Evolutionary conservation across 2,888 invertebrate genomes (phyloP).

Genomic region (Plagodis dolabraria): DNA sequence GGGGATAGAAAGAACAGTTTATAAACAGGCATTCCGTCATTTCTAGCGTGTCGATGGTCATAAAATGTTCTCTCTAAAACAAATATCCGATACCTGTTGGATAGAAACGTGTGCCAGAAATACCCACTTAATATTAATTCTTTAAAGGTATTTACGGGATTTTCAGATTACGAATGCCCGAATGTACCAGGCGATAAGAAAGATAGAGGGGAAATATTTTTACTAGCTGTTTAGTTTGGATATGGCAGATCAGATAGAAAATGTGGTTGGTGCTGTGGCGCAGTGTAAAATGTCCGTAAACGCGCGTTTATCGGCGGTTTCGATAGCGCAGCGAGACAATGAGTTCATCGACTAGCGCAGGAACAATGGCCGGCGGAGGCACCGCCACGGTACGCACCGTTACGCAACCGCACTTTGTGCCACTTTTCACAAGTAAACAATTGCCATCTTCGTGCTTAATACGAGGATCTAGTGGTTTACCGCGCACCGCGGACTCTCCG

Average conservation of each 20-base stretch:
- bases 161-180: slow-evolving; percentile 3
- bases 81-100: background rate
- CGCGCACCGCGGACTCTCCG: background rate
- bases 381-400: slow-evolving; percentile 53
- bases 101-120: slow-evolving; percentile 2
- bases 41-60: background rate
- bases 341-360: slow-evolving; percentile 56
- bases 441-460: slow-evolving; percentile 10
- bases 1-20: slow-evolving; percentile 6
- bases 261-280: slow-evolving; percentile 3
- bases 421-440: slow-evolving; percentile 60
- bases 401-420: slow-evolving; percentile 71
- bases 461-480: background rate
- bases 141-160: background rate
- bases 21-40: background rate
- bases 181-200: too few relatives aligned
- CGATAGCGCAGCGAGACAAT: slow-evolving; percentile 58
- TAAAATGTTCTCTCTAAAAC: too few relatives aligned
- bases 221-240: slow-evolving; percentile 6
- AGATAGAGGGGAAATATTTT: slow-evolving; percentile 8
- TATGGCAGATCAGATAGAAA: background rate
- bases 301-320: slow-evolving; percentile 45
- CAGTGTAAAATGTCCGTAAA: slow-evolving; percentile 35
- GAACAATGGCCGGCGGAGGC: slow-evolving; percentile 56
- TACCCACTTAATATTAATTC: slow-evolving; percentile 1